Conservation (phyloP, 2,113 vertebrate species). For the Thunnus thynnus region DNA sequence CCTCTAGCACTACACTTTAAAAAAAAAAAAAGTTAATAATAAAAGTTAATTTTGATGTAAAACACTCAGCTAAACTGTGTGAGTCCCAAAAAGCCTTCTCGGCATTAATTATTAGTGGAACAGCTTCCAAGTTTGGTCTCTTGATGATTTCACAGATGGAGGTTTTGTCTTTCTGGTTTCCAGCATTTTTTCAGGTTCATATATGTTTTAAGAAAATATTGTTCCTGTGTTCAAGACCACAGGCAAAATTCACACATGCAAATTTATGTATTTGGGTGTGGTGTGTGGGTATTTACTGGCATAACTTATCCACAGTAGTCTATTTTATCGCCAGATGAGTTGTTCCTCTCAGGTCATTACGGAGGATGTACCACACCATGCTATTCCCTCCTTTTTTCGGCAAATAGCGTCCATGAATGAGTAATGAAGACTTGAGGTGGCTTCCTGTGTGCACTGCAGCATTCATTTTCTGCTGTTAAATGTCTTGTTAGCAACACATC, state of each 20-base stretch:
- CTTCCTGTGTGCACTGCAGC: slow-evolving; percentile 40
- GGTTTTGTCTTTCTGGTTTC: slow-evolving; percentile 16
- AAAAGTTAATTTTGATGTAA: slow-evolving; percentile 53
- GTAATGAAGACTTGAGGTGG: slow-evolving; percentile 68
- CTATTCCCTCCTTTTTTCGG: slow-evolving; percentile 17
- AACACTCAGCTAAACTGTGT: slow-evolving; percentile 28
- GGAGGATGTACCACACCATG: background rate
- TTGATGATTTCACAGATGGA: slow-evolving; percentile 51
- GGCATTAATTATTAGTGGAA: slow-evolving; percentile 65
- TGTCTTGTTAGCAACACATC: slow-evolving; percentile 72
- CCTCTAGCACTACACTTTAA: background rate
- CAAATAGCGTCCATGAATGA: slow-evolving; percentile 31
- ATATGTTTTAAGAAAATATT: slow-evolving; percentile 21
- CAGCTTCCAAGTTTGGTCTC: slow-evolving; percentile 49
- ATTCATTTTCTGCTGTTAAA: slow-evolving; percentile 60
- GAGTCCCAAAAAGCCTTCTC: slow-evolving; percentile 37
- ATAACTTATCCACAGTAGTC: background rate
- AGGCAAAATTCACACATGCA: slow-evolving; percentile 1
- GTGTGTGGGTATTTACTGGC: background rate
- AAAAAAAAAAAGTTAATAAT: slow-evolving; percentile 18
- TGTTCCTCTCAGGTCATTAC: slow-evolving; percentile 11
- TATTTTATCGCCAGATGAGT: background rate
- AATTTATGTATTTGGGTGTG: slow-evolving; percentile 5
- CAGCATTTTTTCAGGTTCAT: slow-evolving; percentile 24
- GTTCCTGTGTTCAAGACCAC: background rate